Base-by-base conservation (phyloP, 1,140 invertebrate genomes). In the Lepidostoma basale region DNA sequence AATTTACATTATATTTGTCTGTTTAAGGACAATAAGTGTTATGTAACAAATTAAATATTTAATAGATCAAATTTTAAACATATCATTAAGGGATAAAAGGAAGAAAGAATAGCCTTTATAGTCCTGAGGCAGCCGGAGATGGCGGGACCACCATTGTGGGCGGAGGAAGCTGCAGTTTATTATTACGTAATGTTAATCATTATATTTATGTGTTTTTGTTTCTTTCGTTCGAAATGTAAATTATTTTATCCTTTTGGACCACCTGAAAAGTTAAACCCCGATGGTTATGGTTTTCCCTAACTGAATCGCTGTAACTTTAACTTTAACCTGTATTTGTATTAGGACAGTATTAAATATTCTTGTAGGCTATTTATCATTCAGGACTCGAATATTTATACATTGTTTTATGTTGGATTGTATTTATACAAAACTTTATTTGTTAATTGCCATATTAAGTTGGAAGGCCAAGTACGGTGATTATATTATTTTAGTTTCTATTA, bases 21-120 rank as follows among this genome's bases (percentile, higher is more conserved):
- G 44, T 47, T 36, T 56, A 56, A 56, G 52, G 52, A 56, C 30
- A 56, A n/a, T n/a, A n/a, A n/a, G n/a, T n/a, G n/a, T 56, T 20
- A 9, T 56, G 52, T 56, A 56, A 56, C 28, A 33, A 56, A 56
- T 56, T 56, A 33, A 56, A 33, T 56, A 30, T 56, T 20, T 20
- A 56, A 56, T 56, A 56, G 52, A 56, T 33, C 52, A 56, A 56
- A 56, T 56, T 56, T 56, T 56, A 39, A 56, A 56, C 52, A 56
- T 56, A 56, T 56, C 52, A 56, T 20, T 56, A 30, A 20, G 52
- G 20, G 52, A 56, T 56, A 22, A 30, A 33, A 20, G 52, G 36
- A 20, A 30, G 28, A 9, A 47, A 56, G 52, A 56, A 36, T 39
- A 18, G n/a, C n/a, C n/a, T n/a, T 36, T 56, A 56, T 26, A 28